Percentiles rank a stretch among this genome's conserved stretches.
Evolutionary conservation across 2,888 invertebrate species (phyloP).

Genomic region (Amitus sp.): DNA sequence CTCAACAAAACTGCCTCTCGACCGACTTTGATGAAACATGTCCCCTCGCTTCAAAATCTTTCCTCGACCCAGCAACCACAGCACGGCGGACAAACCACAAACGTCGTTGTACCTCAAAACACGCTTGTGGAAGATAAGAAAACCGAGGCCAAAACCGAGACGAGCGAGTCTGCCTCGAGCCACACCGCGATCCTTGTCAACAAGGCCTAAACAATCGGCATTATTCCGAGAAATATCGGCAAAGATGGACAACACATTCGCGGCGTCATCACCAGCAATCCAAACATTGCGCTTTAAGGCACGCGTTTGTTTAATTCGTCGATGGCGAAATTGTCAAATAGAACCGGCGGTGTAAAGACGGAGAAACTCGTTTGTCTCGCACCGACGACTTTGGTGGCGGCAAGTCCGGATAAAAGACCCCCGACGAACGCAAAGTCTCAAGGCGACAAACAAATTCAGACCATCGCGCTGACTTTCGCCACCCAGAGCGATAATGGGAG

Average conservation of each 20-base stretch:
- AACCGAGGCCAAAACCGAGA: too few relatives aligned
- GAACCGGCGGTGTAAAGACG: conserved; percentile 44
- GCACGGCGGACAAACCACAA: conserved; percentile 34
- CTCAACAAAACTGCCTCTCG: conserved; percentile 70
- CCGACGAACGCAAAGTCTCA: conserved; percentile 33
- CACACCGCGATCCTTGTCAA: conserved; percentile 53
- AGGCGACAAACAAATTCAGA: conserved; percentile 49
- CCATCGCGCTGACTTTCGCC: conserved; percentile 58
- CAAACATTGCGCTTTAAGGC: conserved; percentile 54
- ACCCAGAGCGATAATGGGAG: conserved; percentile 48
- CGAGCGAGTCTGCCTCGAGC: conserved; percentile 22
- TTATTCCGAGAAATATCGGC: conserved; percentile 53
- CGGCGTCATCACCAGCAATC: conserved; percentile 62
- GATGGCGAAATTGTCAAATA: conserved; percentile 50
- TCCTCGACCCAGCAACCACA: conserved; percentile 41
- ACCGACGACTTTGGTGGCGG: conserved; percentile 26
- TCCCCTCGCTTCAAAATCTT: conserved; percentile 56
- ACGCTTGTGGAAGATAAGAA: too few relatives aligned
- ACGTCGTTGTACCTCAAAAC: conserved; percentile 52
- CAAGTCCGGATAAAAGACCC: conserved; percentile 26
- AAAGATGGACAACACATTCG: conserved; percentile 57
- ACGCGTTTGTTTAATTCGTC: conserved; percentile 59
- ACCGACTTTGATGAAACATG: conserved; percentile 52
- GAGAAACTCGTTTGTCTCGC: conserved; percentile 57
- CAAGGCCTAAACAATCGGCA: conserved; percentile 55